Evolutionary conservation across 1,140 invertebrate species (phyloP).

Genomic region (Dicyema japonicum): DNA sequence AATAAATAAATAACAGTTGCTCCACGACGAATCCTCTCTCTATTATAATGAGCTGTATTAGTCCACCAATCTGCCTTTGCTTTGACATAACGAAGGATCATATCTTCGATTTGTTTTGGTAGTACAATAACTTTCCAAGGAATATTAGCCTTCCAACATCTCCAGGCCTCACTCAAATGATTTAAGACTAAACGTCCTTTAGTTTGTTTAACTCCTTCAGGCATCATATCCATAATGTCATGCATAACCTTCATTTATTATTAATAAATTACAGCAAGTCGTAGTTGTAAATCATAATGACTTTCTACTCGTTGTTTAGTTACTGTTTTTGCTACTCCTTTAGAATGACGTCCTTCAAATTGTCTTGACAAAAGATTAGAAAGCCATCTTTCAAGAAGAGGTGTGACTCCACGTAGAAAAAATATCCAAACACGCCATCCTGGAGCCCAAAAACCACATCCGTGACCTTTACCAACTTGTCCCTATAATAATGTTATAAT

Average conservation of each 20-base stretch:
- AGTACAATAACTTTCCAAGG: conserved; percentile 55
- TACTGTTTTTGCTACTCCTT: conserved; percentile 92
- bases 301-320: conserved; percentile 96
- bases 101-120: conserved; percentile 94
- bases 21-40: conserved; percentile 37
- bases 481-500: conserved; percentile 27
- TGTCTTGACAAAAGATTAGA: conserved; percentile 83
- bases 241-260: conserved; percentile 40
- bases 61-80: conserved; percentile 99
- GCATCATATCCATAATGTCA: conserved; percentile 99
- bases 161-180: conserved; percentile 90
- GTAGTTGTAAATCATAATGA: conserved; percentile 84
- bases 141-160: conserved; percentile 99
- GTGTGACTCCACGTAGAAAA: conserved; percentile 93
- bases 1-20: conserved; percentile 15
- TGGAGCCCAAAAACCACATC: conserved; percentile 92
- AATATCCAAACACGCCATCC: conserved; percentile 98
- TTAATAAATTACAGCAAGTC: conserved; percentile 35
- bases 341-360: conserved; percentile 90
- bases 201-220: conserved; percentile 96
- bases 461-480: conserved; percentile 85
- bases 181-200: conserved; percentile 92
- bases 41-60: conserved; percentile 94
- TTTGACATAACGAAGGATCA: conserved; percentile 95
- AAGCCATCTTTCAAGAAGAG: conserved; percentile 74